Conservation (phyloP, 1,140 invertebrate genomes). For the Microplitis mediator region DNA sequence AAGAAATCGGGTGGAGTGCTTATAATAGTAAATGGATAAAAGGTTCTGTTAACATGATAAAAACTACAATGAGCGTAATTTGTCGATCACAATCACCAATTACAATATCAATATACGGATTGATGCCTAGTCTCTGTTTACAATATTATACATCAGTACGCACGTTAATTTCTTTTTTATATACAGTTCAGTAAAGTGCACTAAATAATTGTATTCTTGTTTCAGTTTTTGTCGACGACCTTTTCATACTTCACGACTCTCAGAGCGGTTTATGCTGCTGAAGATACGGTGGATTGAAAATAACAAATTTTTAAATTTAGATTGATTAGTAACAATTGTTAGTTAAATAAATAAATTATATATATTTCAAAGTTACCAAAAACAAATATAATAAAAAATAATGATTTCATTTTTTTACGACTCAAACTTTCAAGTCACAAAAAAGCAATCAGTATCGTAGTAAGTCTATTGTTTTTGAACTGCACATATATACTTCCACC, state of each 20-base stretch:
- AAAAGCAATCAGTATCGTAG: no score
- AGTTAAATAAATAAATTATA: neutral
- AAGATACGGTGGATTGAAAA: neutral
- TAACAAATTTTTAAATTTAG: no score
- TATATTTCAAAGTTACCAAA: no score
- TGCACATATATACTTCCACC: no score
- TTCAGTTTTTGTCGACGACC: neutral
- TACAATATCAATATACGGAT: slow-evolving; percentile 21
- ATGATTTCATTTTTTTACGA: no score
- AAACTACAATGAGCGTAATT: slow-evolving; percentile 23
- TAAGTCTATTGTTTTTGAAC: no score
- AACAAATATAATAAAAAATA: no score
- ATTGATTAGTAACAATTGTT: neutral
- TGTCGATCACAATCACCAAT: slow-evolving; percentile 34
- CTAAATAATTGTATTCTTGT: neutral
- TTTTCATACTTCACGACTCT: neutral
- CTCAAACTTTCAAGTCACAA: no score
- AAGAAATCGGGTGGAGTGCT: slow-evolving; percentile 13
- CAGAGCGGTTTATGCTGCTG: neutral
- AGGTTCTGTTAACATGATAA: slow-evolving; percentile 12
- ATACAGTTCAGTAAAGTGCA: no score
- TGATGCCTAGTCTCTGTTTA: slow-evolving; percentile 36
- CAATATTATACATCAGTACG: slow-evolving; percentile 24
- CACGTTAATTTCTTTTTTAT: no score
- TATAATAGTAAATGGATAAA: slow-evolving; percentile 30